Conservation (phyloP, 2,797 vertebrate genomes). For the Tenualosa thibaudeaui region DNA sequence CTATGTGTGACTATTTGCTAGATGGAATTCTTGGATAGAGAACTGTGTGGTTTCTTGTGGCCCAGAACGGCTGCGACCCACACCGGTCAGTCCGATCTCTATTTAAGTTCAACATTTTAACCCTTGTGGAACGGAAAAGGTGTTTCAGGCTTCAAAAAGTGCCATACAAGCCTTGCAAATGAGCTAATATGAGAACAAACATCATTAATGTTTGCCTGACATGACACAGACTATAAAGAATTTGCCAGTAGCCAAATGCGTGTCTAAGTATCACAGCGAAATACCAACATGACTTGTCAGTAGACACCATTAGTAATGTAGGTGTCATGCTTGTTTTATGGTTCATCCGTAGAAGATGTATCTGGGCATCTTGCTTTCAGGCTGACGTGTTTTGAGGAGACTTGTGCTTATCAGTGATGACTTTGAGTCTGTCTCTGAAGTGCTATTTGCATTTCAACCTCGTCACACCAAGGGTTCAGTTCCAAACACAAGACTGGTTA, state of each 20-base stretch:
- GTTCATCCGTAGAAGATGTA: not conserved
- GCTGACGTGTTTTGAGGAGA: not conserved
- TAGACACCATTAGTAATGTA: not conserved
- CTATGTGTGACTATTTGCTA: not conserved
- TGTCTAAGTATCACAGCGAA: not conserved
- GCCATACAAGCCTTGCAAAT: not conserved
- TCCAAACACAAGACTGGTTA: not conserved
- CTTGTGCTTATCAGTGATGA: not conserved
- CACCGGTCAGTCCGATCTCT: not conserved
- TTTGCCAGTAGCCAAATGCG: not conserved
- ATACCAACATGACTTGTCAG: not conserved
- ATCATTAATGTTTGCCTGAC: not conserved
- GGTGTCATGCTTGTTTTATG: not conserved
- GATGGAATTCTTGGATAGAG: not conserved
- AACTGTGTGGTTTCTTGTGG: not conserved
- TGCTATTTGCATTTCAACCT: not conserved
- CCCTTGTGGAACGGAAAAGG: not conserved
- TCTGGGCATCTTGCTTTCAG: not conserved
- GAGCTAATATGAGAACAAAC: not conserved
- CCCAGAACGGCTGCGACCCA: not conserved
- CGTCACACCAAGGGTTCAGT: not conserved
- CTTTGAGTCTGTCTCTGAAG: not conserved
- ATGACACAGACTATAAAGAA: not conserved
- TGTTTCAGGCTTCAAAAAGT: not conserved
- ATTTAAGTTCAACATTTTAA: not conserved